Percentiles rank a stretch among this genome's conserved stretches.
Evolutionary conservation across 2,888 invertebrate species (phyloP).

Genomic region (Tigriopus californicus): DNA sequence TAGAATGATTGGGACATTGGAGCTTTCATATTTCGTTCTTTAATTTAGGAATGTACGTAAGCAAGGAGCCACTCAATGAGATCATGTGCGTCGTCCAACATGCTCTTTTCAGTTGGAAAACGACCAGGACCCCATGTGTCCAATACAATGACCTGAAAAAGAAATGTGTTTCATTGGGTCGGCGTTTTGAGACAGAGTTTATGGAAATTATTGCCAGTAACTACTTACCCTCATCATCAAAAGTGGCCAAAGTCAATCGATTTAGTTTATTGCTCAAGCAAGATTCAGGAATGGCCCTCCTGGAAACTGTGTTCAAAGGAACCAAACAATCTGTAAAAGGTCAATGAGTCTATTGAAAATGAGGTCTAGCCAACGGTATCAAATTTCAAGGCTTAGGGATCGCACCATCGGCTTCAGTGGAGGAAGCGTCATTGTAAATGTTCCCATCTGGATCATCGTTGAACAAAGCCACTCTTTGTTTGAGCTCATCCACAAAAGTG

Average conservation of each 20-base stretch:
- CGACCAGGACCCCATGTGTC: constrained; percentile 67
- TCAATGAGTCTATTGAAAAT: neutral
- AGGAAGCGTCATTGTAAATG: constrained; percentile 24
- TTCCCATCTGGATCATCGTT: constrained; percentile 21
- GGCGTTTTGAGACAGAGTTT: too few species aligned
- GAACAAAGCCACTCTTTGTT: constrained; percentile 29
- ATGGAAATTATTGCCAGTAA: too few species aligned
- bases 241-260: constrained; percentile 14
- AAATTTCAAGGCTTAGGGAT: constrained; percentile 29
- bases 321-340: constrained; percentile 20
- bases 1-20: too few species aligned
- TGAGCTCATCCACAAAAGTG: constrained; percentile 56
- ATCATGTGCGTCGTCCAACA: constrained; percentile 2
- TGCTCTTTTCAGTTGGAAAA: constrained; percentile 32
- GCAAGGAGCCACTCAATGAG: neutral
- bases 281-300: constrained; percentile 38
- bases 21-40: too few species aligned
- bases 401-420: constrained; percentile 30
- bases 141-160: constrained; percentile 48
- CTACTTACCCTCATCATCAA: constrained; percentile 10
- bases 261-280: constrained; percentile 65
- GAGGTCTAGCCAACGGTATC: neutral
- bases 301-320: constrained; percentile 23
- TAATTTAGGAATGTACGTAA: neutral
- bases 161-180: constrained; percentile 14